Percentiles rank a stretch among this genome's conserved stretches.
These are phyloP conservation scores for Phthorimaea operculella DNA, from an alignment of 1,140 invertebrate genomes.

Conservation along the genomic window DNA sequence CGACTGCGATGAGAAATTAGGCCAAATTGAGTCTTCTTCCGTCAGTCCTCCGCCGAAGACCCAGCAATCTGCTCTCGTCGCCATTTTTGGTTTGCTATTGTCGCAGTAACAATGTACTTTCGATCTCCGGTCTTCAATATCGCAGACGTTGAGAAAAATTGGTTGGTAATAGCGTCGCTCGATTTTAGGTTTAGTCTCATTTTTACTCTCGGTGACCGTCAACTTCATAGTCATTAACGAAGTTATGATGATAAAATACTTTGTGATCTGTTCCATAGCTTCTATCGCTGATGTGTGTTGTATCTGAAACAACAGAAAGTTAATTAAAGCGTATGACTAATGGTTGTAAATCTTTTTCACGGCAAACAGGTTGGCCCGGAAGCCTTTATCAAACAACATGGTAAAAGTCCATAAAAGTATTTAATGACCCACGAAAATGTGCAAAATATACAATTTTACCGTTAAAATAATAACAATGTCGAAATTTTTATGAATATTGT, in stretches of 20 bases:
- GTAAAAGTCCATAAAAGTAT: background rate
- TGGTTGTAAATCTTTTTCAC: constrained; percentile 6
- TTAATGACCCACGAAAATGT: background rate
- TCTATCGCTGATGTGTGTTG: constrained; percentile 11
- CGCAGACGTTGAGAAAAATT: constrained; percentile 58
- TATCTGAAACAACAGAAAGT: constrained; percentile 48
- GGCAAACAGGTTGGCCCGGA: background rate
- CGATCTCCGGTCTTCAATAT: constrained; percentile 53
- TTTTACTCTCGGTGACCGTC: constrained; percentile 49
- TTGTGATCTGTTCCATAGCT: constrained; percentile 55
- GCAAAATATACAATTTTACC: constrained; percentile 15
- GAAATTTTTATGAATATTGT: constrained; percentile 12
- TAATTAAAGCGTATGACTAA: too few species aligned
- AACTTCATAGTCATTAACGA: constrained; percentile 50
- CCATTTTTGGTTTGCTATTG: constrained; percentile 51
- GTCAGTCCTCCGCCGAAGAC: constrained; percentile 73
- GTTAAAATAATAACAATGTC: constrained; percentile 14
- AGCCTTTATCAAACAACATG: background rate
- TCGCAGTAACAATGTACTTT: constrained; percentile 65
- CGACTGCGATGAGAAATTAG: constrained; percentile 75
- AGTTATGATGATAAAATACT: constrained; percentile 51
- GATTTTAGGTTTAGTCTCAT: constrained; percentile 46
- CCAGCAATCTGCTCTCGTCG: constrained; percentile 69
- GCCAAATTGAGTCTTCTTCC: constrained; percentile 75
- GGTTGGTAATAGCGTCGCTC: constrained; percentile 49